Evolutionary conservation across 2,888 invertebrate genomes (phyloP), one percentile per base, ranked within the genome.

Genomic region (Lingula anatina): DNA sequence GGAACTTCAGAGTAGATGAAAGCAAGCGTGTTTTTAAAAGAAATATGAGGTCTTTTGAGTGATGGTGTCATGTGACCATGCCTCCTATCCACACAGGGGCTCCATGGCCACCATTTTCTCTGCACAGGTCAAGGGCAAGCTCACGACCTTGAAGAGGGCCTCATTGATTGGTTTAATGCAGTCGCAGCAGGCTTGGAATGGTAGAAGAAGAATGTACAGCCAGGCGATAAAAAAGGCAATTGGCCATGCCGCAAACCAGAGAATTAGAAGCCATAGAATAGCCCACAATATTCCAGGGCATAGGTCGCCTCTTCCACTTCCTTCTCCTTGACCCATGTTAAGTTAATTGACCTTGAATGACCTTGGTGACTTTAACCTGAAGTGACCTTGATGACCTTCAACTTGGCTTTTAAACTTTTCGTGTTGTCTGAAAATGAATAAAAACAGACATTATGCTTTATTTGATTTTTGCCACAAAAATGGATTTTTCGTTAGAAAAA

Each of bases 121-220:
- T 1, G 69, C 56, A 46, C 62, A 68, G n/a, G 54, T 49, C 5
- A 57, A 46, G 1, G 68, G 68, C 4, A 65, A 54, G 40, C 68
- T 62, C 1, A 69, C 61, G 5, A 61, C 35, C 44, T 58, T 60
- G 9, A 70, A 51, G 2, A 69, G 44, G 5, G 62, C 54, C 12
- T 62, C 59, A 26, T 60, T 57, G 3, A 65, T 27, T 3, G 45
- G 55, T 41, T 62, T 61, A 23, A 62, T 24, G 20, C 63, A 56
- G 18, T 51, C 48, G 23, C 64, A 58, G 15, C 57, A 57, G 27
- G 54, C 59, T 31, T 56, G 54, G 47, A 62, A 63, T 5, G 69
- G 69, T n/a, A 70, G 55, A 23, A 69, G 45, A 7, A 70, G 49
- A 21, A 69, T 56, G 52, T 69, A 69, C 38, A 65, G 54, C 55